phyloP scores from a whole-genome alignment of 1,140 invertebrate genomes.

The Drosophila chauvacae region DNA sequence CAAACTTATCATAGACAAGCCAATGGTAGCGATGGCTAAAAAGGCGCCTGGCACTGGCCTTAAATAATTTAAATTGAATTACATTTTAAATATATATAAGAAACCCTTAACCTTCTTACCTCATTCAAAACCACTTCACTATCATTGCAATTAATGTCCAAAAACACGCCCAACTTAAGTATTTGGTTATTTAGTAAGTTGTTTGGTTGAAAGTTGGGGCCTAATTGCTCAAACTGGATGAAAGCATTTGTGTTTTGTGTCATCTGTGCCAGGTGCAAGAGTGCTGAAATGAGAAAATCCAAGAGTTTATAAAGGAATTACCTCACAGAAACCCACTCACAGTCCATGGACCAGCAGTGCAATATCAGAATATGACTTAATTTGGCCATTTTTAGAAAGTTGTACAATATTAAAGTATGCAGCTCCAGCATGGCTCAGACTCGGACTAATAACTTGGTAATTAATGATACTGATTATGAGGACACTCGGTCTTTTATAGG shows the following conservation, averaged over 20 bases:
- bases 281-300: conserved; percentile 37
- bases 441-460: conserved; percentile 20
- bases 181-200: conserved; percentile 34
- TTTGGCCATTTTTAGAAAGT: conserved; percentile 62
- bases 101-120: conserved; percentile 29
- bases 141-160: conserved; percentile 67
- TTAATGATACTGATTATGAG: conserved; percentile 41
- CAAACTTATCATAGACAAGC: conserved; percentile 59
- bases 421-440: conserved; percentile 33
- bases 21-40: conserved; percentile 64
- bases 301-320: neutral
- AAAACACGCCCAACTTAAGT: conserved; percentile 55
- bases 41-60: conserved; percentile 44
- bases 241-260: conserved; percentile 26
- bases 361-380: conserved; percentile 58
- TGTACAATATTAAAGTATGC: conserved; percentile 55
- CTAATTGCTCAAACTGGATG: conserved; percentile 47
- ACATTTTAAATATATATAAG: neutral
- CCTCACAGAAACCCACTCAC: conserved; percentile 23
- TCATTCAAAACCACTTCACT: conserved; percentile 45
- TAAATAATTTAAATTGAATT: neutral
- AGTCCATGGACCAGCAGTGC: conserved; percentile 55
- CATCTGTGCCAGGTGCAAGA: conserved; percentile 35
- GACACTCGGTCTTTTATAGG: conserved; percentile 46
- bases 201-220: conserved; percentile 1